These are phyloP conservation scores for Vulpes lagopus DNA, from an alignment of 2,113 vertebrate species.

Conservation along the genomic window DNA sequence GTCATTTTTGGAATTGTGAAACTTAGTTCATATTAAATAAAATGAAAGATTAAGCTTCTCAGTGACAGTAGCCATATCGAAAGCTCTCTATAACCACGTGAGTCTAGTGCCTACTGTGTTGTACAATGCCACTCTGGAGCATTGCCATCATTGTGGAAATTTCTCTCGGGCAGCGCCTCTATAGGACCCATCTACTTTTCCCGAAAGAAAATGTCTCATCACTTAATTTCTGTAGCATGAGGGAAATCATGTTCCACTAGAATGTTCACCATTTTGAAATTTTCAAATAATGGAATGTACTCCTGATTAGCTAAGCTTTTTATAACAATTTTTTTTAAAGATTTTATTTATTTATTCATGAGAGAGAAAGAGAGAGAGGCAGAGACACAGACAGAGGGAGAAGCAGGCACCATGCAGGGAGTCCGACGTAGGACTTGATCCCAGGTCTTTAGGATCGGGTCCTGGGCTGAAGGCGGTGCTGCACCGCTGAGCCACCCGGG, in stretches of 20 bases:
- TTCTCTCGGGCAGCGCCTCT: not conserved
- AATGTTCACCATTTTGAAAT: slow-evolving; percentile 22
- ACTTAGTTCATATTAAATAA: not conserved
- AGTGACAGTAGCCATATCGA: not conserved
- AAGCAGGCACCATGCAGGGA: no score
- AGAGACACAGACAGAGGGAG: no score
- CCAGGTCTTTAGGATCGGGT: no score
- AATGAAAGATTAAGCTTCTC: not conserved
- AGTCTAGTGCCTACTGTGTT: fast-evolving
- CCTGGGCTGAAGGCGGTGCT: no score
- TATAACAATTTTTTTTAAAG: no score
- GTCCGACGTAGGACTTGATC: no score
- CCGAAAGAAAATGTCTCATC: not conserved
- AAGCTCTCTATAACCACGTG: not conserved
- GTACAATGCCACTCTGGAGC: fast-evolving
- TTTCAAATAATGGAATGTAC: not conserved
- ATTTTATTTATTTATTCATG: no score
- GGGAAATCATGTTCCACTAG: not conserved
- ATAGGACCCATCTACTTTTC: not conserved
- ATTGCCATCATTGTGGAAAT: fast-evolving
- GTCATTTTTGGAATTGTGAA: not conserved
- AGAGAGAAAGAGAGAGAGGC: no score
- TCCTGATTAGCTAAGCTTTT: not conserved
- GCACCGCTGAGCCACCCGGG: no score
- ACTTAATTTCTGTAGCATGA: not conserved